Conservation (phyloP, 2,113 vertebrate genomes). For the Poeciliopsis occidentalis region DNA sequence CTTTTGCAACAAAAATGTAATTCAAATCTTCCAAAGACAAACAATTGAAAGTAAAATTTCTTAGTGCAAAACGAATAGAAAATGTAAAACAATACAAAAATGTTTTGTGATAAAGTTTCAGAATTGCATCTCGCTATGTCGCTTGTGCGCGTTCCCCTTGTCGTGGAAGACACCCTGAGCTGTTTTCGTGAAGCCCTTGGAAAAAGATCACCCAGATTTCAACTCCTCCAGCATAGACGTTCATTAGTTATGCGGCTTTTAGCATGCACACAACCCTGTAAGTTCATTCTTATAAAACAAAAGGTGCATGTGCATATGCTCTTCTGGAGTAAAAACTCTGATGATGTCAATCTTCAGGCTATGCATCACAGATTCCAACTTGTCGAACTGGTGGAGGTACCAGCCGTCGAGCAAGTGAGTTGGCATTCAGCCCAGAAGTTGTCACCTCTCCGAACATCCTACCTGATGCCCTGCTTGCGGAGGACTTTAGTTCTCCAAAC, state of each 20-base stretch:
- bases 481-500: constrained; percentile 78
- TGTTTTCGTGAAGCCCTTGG: constrained; percentile 85
- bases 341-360: constrained; percentile 19
- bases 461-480: constrained; percentile 81
- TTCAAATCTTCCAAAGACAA: not conserved
- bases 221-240: constrained; percentile 85
- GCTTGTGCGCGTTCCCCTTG: constrained; percentile 86
- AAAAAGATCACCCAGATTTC: constrained; percentile 79
- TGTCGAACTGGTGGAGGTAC: constrained; percentile 21
- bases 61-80: not conserved
- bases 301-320: not conserved
- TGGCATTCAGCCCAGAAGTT: constrained; percentile 76
- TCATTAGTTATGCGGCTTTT: constrained; percentile 85
- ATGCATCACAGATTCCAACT: constrained; percentile 29
- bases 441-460: constrained; percentile 61
- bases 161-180: constrained; percentile 85
- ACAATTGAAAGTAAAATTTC: not conserved
- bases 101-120: constrained; percentile 60
- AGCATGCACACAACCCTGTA: constrained; percentile 85
- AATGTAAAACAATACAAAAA: not conserved
- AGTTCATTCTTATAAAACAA: constrained; percentile 45
- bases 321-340: not conserved
- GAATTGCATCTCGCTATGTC: constrained; percentile 73
- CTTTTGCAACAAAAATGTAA: not conserved
- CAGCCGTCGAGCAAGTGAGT: constrained; percentile 56